phyloP scores from a whole-genome alignment of 2,888 invertebrate species.

The Linnaemya tessellans region DNA sequence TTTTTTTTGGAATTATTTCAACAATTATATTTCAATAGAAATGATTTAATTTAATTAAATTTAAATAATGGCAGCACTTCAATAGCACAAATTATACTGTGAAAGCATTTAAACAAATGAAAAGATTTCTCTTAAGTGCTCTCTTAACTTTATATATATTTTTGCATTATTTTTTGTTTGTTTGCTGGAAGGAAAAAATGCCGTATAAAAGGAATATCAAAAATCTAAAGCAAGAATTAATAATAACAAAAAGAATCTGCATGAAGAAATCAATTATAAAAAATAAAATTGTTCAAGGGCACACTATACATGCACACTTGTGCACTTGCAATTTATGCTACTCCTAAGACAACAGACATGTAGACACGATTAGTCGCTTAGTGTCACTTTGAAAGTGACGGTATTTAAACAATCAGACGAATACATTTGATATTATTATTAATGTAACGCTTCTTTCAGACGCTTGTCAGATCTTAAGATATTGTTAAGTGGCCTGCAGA shows the following conservation, averaged over 20 bases:
- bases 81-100: constrained; percentile 30
- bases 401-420: neutral
- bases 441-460: too few species aligned
- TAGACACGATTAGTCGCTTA: constrained; percentile 32
- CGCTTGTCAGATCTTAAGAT: too few species aligned
- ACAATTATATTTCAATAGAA: constrained; percentile 46
- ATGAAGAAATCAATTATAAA: constrained; percentile 66
- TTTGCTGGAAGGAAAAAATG: constrained; percentile 4
- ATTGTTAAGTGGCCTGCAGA: too few species aligned
- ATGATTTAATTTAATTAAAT: constrained; percentile 58
- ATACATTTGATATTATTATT: neutral
- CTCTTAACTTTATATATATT: constrained; percentile 48
- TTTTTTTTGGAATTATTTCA: constrained; percentile 37
- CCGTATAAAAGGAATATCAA: constrained; percentile 23
- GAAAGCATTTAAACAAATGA: constrained; percentile 10
- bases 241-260: constrained; percentile 30
- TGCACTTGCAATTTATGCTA: constrained; percentile 38
- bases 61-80: constrained; percentile 39
- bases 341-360: neutral
- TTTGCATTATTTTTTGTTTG: constrained; percentile 35
- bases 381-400: constrained; percentile 22
- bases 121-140: constrained; percentile 29
- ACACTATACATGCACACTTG: constrained; percentile 36
- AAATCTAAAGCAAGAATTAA: constrained; percentile 6
- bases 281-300: constrained; percentile 49